Evolutionary conservation across 2,113 vertebrate genomes (phyloP).

Genomic region (Planiliza haematocheilus): DNA sequence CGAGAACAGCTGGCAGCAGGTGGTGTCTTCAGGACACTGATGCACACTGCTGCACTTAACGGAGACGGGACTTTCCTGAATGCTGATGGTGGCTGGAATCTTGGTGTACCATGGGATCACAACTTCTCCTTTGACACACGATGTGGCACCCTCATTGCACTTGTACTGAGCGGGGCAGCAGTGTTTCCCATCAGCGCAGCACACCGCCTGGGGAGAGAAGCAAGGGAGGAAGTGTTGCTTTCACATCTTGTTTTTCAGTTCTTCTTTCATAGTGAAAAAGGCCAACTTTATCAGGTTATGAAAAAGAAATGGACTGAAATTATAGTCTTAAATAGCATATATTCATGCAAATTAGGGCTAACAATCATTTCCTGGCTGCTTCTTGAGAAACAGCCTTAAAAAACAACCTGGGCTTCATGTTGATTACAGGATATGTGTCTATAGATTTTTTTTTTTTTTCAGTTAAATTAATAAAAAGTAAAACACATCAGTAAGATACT

Average conservation of each 20-base stretch:
- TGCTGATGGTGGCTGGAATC: conserved; percentile 36
- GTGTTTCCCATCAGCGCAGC: conserved; percentile 76
- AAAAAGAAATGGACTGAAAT: neutral
- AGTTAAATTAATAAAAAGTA: no score
- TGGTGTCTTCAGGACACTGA: conserved; percentile 59
- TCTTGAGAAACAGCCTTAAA: neutral
- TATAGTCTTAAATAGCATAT: no score
- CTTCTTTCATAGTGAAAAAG: conserved; percentile 27
- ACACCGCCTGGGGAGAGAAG: conserved; percentile 76
- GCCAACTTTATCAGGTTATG: fast-evolving
- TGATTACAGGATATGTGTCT: no score
- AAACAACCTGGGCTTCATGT: neutral
- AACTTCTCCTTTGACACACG: conserved; percentile 66
- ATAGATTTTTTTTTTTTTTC: no score
- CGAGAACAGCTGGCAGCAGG: conserved; percentile 70
- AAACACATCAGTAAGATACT: no score
- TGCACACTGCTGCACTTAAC: conserved; percentile 37
- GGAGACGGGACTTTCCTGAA: neutral
- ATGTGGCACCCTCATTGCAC: conserved; percentile 39
- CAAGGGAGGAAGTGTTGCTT: conserved; percentile 23
- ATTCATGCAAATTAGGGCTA: neutral
- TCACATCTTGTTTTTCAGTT: conserved; percentile 38
- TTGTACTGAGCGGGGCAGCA: conserved; percentile 78
- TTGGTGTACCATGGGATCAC: conserved; percentile 83
- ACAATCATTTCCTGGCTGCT: neutral